Evolutionary conservation across 2,113 vertebrate genomes (phyloP), one percentile per base, ranked within the genome.

Genomic region (Phylloscopus trochilus): DNA sequence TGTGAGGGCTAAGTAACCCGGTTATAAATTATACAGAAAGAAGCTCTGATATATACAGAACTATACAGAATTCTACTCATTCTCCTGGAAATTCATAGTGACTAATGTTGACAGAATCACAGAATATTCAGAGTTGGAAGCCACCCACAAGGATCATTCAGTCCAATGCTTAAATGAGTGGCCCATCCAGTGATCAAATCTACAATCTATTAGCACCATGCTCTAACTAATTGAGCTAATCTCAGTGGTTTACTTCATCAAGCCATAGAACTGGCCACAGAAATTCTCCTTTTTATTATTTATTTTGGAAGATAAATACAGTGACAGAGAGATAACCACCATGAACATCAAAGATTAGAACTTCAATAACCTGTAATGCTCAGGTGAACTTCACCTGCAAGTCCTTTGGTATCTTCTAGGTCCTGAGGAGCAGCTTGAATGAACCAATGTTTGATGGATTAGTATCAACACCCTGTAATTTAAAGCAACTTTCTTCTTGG

Each of bases 141-240:
- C 18, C 37, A 52, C 37, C 4, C 22, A 52, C 17, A 60, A 33
- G 37, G 22, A 37, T 33, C 37, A 52, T 27, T 0, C 1, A 68
- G 21, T 27, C 22, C 31, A 68, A 4, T 0, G 0, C 27, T 37
- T 37, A 28, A 37, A 14, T 37, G 9, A 27, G 44, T 22, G 37
- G 24, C 37, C 37, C 53, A 33, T 19, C n/a, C 5, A 9, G 22
- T 0, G 0, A 39, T 33, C 10, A 46, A 37, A 77, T 28, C 33
- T 43, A 27, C 9, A 44, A 10, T 58, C 33, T 72, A 26, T 30
- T 44, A 39, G 15, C 46, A 33, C 10, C 46, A 46, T 19, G 11
- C 21, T 68, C 27, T 52, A 37, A 60, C 7, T 39, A 39, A 0
- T 0, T 23, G 18, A 68, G 11, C 22, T 37, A 13, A 60, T 60